Percentiles rank a stretch among this genome's conserved stretches.
Conservation (phyloP, 2,797 vertebrate genomes). For the Tragopan temminckii region DNA sequence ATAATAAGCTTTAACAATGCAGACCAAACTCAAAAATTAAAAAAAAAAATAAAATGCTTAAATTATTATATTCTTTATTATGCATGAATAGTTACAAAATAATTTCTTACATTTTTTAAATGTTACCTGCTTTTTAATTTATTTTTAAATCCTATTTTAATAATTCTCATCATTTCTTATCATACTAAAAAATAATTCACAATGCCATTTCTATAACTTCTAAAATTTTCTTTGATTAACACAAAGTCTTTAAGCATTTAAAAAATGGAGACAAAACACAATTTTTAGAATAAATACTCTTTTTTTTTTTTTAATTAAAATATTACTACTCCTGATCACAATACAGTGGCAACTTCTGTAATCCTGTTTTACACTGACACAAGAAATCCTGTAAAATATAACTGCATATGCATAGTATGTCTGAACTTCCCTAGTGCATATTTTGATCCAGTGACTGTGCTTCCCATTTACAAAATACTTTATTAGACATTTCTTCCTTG, state of each 20-base stretch:
- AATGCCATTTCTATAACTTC: neutral
- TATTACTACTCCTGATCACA: neutral
- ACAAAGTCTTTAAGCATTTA: neutral
- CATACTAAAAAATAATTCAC: neutral
- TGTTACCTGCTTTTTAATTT: neutral
- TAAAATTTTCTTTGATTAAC: neutral
- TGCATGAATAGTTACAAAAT: neutral
- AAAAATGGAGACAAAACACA: neutral
- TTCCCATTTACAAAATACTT: neutral
- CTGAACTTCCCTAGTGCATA: neutral
- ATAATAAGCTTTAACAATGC: neutral
- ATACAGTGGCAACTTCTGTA: neutral
- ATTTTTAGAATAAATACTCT: neutral
- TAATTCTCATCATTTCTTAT: neutral
- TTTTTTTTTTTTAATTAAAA: neutral
- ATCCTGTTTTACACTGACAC: neutral
- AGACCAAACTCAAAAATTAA: neutral
- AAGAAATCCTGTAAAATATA: neutral
- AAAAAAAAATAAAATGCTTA: neutral
- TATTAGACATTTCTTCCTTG: neutral
- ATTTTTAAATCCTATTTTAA: neutral
- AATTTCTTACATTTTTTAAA: neutral
- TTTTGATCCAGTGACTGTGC: neutral
- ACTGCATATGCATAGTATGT: neutral
- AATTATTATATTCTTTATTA: neutral